Conservation (phyloP, 2,888 invertebrate species). For the Agapostemon virescens region DNA sequence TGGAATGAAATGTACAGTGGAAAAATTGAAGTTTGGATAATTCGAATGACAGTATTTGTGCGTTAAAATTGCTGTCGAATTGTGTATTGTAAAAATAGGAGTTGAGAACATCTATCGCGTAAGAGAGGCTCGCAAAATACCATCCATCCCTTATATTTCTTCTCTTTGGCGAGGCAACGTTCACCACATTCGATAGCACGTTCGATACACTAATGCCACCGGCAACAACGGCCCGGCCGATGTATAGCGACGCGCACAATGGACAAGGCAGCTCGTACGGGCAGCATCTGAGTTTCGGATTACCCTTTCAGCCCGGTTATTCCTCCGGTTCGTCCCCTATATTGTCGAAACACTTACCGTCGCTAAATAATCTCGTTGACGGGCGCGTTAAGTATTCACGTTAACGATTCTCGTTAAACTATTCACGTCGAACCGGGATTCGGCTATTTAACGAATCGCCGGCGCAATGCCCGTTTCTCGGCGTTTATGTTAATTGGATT, state of each 20-base stretch:
- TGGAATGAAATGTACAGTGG: too few relatives aligned
- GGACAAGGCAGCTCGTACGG: conserved; percentile 50
- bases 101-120: too few relatives aligned
- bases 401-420: neutral
- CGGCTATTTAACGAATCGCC: neutral
- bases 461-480: too few relatives aligned
- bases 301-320: conserved; percentile 55
- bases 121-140: neutral
- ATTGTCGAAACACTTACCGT: conserved; percentile 12
- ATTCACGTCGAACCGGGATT: conserved; percentile 5
- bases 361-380: conserved; percentile 25
- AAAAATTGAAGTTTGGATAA: too few relatives aligned
- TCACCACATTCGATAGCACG: neutral
- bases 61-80: too few relatives aligned
- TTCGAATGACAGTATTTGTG: too few relatives aligned
- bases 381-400: neutral
- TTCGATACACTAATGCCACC: conserved; percentile 55
- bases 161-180: conserved; percentile 6
- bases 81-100: too few relatives aligned
- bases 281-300: conserved; percentile 57
- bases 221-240: conserved; percentile 39
- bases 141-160: conserved; percentile 1
- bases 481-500: neutral
- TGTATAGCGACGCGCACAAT: conserved; percentile 36
- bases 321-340: conserved; percentile 46